Evolutionary conservation across 2,888 invertebrate species (phyloP), one percentile per base, ranked within the genome.

Genomic region (Ptychoptera contaminata): DNA sequence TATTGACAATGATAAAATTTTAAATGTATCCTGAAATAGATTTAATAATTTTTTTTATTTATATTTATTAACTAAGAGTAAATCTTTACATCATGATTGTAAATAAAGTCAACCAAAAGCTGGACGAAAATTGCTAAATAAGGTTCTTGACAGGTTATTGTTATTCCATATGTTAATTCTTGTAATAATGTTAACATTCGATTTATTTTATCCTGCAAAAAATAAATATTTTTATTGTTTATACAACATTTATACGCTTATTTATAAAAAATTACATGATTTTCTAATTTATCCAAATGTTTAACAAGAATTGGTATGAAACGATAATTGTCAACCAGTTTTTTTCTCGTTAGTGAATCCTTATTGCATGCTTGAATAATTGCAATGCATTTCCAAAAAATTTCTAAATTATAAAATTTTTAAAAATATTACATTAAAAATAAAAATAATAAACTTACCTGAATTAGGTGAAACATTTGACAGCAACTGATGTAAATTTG

Each of bases 131-230:
- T 70, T 0, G 76, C 64, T 37, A 86, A 65, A 58, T 84, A 79
- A 0, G 83, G 79, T 55, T 85, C 83, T 58, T 83, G 82, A 83
- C 84, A 85, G 8, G 74, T 76, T 23, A 85, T 81, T 58, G 76
- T 77, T 15, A 84, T 79, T 23, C 83, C 83, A 53, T 82, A 83
- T 0, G 84, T 81, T 47, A 86, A 68, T 56, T 83, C 82, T 72
- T 83, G 65, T 31, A 63, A 41, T 16, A 64, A 51, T 1, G 53
- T 45, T 15, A 63, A 40, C 32, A 63, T 15, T 0, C 58, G 54
- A 5, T 56, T 54, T 8, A 57, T 48, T 9, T 61, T 59, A 40
- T 63, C 64, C 46, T 54, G 10, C 11, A 29, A 44, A 29, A 5
- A 23, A 23, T 23, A 5, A 23, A 5, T 23, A 23, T 23, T 23